Conservation (phyloP, 1,140 invertebrate genomes). For the Lamellibrachia luymesi region DNA sequence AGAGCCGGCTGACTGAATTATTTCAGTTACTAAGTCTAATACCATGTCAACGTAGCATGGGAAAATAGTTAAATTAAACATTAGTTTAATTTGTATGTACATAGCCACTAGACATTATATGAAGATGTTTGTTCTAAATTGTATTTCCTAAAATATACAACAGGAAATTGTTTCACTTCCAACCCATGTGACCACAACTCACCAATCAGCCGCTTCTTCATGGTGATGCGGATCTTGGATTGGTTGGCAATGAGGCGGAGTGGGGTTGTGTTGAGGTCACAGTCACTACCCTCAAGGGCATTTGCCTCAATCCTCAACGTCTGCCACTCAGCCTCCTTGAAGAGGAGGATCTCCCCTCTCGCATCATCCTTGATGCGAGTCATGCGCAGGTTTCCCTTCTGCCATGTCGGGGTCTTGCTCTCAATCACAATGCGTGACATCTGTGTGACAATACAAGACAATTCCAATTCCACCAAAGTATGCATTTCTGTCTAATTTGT, state of each 20-base stretch:
- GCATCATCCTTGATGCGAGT: slow-evolving; percentile 88
- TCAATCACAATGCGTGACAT: slow-evolving; percentile 88
- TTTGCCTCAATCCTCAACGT: slow-evolving; percentile 89
- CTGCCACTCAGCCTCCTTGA: slow-evolving; percentile 97
- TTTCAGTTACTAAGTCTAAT: neutral
- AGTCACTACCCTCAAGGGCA: slow-evolving; percentile 28
- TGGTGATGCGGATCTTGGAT: slow-evolving; percentile 90
- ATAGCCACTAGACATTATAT: neutral
- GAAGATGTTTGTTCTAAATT: neutral
- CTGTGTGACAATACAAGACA: slow-evolving; percentile 58
- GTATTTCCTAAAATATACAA: neutral
- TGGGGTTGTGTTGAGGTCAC: slow-evolving; percentile 65
- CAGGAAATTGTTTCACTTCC: neutral
- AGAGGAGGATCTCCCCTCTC: slow-evolving; percentile 87
- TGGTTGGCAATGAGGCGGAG: slow-evolving; percentile 91
- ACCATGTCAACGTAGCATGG: too few species aligned
- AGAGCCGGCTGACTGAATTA: too few species aligned
- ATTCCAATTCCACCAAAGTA: neutral
- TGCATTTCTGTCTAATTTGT: neutral
- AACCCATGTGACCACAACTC: slow-evolving; percentile 31
- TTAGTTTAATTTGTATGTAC: neutral
- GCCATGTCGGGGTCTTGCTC: slow-evolving; percentile 88
- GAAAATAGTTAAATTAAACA: too few species aligned
- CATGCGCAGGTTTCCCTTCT: slow-evolving; percentile 74
- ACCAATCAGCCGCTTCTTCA: slow-evolving; percentile 92